Percentiles rank a stretch among this genome's conserved stretches.
Conservation (phyloP, 2,113 vertebrate species). For the Suricata suricatta region DNA sequence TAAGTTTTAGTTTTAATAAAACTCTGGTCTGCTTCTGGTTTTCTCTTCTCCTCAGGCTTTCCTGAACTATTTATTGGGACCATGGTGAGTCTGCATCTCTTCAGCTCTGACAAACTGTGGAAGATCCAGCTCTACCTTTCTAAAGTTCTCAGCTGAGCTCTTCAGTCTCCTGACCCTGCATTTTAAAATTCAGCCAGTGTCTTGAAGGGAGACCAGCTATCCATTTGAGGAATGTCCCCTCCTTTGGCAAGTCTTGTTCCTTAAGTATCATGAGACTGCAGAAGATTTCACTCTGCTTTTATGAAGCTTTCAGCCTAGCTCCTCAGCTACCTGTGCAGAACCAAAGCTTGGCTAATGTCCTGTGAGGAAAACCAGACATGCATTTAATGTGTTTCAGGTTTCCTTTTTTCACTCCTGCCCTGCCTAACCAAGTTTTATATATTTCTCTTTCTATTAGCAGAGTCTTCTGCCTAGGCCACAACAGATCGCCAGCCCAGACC, state of each 20-base stretch:
- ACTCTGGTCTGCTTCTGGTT: neutral
- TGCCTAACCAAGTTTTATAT: neutral
- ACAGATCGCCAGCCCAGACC: neutral
- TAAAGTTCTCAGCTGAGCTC: neutral
- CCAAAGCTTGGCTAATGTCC: neutral
- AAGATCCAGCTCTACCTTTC: neutral
- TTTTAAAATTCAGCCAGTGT: neutral
- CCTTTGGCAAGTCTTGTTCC: neutral
- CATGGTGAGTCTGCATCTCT: neutral
- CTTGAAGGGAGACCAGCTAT: neutral
- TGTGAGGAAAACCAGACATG: neutral
- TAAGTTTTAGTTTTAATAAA: neutral
- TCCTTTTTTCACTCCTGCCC: neutral
- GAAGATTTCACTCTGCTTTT: neutral
- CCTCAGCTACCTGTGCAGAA: neutral
- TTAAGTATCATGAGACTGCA: neutral
- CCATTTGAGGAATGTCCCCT: neutral
- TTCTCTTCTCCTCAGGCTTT: neutral
- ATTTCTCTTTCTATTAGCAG: neutral
- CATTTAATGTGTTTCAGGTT: neutral
- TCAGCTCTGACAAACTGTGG: neutral
- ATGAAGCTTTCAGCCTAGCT: neutral
- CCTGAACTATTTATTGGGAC: neutral
- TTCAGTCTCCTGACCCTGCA: neutral
- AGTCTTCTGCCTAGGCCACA: neutral